Conservation (phyloP, 2,113 vertebrate species). For the Brienomyrus brachyistius region DNA sequence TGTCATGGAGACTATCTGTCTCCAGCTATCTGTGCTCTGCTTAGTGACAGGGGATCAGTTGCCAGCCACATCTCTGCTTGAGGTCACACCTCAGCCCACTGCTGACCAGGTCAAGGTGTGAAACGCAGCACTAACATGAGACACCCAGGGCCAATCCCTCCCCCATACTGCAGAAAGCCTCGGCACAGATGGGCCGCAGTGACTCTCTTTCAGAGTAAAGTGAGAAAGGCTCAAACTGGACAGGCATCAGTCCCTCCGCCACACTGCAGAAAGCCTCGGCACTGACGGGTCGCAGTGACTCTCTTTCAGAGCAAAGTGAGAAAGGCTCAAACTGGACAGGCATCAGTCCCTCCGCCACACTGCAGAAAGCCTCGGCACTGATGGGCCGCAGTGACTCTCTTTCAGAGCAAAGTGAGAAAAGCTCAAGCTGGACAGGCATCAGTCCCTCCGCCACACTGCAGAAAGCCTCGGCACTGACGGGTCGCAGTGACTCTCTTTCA, state of each 20-base stretch:
- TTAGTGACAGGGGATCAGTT: background rate
- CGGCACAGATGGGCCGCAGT: background rate
- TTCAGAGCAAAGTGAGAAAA: background rate
- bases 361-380: background rate
- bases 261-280: background rate
- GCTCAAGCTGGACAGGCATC: background rate
- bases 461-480: background rate
- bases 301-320: too few species aligned
- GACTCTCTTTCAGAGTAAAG: background rate
- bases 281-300: background rate
- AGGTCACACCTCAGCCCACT: background rate
- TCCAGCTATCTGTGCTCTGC: background rate
- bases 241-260: background rate
- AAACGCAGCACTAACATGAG: background rate
- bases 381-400: background rate
- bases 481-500: background rate
- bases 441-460: background rate
- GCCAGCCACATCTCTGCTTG: background rate
- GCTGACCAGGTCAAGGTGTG: background rate
- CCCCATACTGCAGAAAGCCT: background rate
- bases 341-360: background rate
- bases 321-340: too few species aligned
- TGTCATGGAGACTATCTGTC: background rate
- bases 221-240: background rate
- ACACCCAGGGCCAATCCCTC: background rate